Evolutionary conservation across 1,140 invertebrate species (phyloP), one percentile per base, ranked within the genome.

Genomic region (Cheumatopsyche charites): DNA sequence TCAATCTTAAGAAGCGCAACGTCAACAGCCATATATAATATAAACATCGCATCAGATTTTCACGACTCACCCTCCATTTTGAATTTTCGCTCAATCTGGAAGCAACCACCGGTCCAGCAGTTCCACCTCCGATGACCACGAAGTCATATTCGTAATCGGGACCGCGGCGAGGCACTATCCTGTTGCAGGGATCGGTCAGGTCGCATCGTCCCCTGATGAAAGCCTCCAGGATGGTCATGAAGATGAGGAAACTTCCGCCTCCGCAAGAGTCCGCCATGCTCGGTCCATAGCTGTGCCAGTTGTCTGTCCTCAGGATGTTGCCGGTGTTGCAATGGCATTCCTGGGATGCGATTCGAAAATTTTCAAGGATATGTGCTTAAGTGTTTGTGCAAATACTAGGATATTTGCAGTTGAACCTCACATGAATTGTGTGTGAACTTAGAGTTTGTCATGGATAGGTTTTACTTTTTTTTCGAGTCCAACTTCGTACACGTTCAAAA

Each of bases 41-140:
- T n/a, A n/a, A n/a, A n/a, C n/a, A n/a, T n/a, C n/a, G n/a, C n/a
- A n/a, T 19, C 49, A 52, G 23, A 19, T 19, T n/a, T 58, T 58
- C 23, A 25, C 12, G 9, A 19, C 72, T 69, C 77, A 93, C 88
- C 67, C 83, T 87, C 83, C 86, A 87, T 43, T 86, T 78, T 1
- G 82, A 81, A 69, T 88, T 87, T 73, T 90, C 89, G 6, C 84
- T 87, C 0, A 90, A 77, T 42, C 92, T 86, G 0, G 85, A 86
- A 0, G 91, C 92, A 0, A 98, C 77, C 0, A 97, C 94, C 0
- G 90, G 86, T 0, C 96, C 96, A 1, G 93, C 94, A 0, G 94
- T 93, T 0, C 96, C 96, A 5, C 88, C 90, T 0, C 93, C 93
- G 0, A 94, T 82, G 0, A 93, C 87, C 0, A 94, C 85, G 71